These are phyloP conservation scores for Lethenteron reissneri DNA, from an alignment of 2,113 vertebrate species.

Conservation along the genomic window DNA sequence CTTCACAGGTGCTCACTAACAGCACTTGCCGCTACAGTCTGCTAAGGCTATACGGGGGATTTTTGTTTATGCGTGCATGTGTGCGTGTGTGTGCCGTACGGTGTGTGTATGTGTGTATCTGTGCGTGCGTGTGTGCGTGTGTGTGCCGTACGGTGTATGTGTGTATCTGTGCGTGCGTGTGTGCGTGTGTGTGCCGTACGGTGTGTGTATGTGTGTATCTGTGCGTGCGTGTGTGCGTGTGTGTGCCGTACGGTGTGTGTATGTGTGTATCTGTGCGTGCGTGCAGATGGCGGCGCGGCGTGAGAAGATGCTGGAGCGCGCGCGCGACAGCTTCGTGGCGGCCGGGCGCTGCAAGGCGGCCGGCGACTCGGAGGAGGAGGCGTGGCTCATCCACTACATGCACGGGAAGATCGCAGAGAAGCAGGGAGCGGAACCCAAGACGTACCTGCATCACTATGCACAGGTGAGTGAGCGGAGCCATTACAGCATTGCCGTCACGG, in stretches of 20 bases:
- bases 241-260: too few species aligned
- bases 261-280: not conserved
- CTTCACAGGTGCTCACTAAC: too few species aligned
- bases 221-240: not conserved
- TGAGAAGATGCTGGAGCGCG: slow-evolving; percentile 66
- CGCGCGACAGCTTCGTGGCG: slow-evolving; percentile 54
- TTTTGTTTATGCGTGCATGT: too few species aligned
- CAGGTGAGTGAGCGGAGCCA: slow-evolving; percentile 21
- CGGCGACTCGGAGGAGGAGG: slow-evolving; percentile 74
- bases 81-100: too few species aligned
- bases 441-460: slow-evolving; percentile 66
- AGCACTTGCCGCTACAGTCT: too few species aligned
- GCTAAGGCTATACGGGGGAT: too few species aligned
- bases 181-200: too few species aligned
- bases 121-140: not conserved
- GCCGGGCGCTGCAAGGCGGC: slow-evolving; percentile 46
- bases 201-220: not conserved
- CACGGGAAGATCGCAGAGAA: slow-evolving; percentile 94
- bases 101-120: not conserved
- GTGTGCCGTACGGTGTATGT: not conserved
- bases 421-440: slow-evolving; percentile 37
- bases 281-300: slow-evolving; percentile 62
- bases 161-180: slow-evolving; percentile 3
- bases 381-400: slow-evolving; percentile 99
- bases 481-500: too few species aligned